Evolutionary conservation across 64 coral and sea anemone species (phyloP).

Genomic region (Catalaphyllia jardinei): DNA sequence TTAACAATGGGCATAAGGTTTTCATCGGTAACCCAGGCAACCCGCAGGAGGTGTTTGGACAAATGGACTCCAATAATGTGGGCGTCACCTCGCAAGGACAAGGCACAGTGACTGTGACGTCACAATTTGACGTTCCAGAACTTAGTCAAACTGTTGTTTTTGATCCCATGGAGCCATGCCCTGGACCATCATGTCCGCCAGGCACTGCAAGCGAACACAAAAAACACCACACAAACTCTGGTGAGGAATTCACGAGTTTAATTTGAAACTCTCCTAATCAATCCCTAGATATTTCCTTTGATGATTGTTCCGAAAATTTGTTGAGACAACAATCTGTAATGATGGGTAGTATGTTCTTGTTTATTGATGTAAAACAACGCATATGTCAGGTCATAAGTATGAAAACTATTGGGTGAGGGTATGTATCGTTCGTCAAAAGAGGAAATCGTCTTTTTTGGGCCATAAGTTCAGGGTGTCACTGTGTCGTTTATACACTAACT

Average conservation of each 20-base stretch:
- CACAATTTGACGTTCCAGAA: not conserved
- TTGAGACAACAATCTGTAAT: too few relatives aligned
- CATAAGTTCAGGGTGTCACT: too few relatives aligned
- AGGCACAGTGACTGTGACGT: conserved; percentile 13
- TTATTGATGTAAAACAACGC: too few relatives aligned
- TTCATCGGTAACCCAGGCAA: not conserved
- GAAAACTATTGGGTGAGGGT: too few relatives aligned
- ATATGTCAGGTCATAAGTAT: too few relatives aligned
- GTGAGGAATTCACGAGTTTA: not conserved
- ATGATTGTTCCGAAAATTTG: too few relatives aligned
- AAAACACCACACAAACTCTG: not conserved
- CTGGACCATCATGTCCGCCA: not conserved
- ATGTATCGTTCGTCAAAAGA: too few relatives aligned
- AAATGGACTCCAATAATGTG: conserved; percentile 32
- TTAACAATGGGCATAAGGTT: conserved; percentile 16
- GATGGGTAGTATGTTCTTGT: too few relatives aligned
- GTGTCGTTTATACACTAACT: too few relatives aligned
- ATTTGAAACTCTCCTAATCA: not conserved
- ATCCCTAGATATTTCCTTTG: not conserved
- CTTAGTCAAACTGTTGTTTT: not conserved
- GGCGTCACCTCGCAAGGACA: not conserved
- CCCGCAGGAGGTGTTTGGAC: not conserved
- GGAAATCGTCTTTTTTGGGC: too few relatives aligned
- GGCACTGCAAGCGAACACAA: not conserved
- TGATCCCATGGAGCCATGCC: conserved; percentile 3